phyloP scores from a whole-genome alignment of 2,113 vertebrate species.

The Delphinapterus leucas region DNA sequence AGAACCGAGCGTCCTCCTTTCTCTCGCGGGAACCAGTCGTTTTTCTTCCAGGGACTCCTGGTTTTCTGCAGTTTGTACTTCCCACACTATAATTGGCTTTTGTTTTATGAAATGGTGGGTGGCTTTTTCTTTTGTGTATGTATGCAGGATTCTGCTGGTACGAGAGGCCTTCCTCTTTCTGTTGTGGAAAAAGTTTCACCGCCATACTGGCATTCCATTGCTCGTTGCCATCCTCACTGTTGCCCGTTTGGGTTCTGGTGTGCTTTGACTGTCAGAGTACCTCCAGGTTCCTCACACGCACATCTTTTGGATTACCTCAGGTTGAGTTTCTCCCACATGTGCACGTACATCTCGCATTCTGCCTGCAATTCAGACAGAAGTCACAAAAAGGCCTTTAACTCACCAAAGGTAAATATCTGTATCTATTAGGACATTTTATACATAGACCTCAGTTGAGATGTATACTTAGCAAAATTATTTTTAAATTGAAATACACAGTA shows the following conservation, averaged over 20 bases:
- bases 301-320: constrained; percentile 68
- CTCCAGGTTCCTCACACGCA: constrained; percentile 60
- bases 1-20: constrained; percentile 65
- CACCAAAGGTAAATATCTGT: constrained; percentile 81
- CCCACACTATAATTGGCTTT: constrained; percentile 73
- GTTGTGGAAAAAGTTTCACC: constrained; percentile 70
- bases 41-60: constrained; percentile 80
- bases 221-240: constrained; percentile 68
- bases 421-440: constrained; percentile 81
- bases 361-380: constrained; percentile 64
- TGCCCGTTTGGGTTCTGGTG: constrained; percentile 45
- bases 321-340: constrained; percentile 65
- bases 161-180: constrained; percentile 82
- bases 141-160: constrained; percentile 82
- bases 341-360: constrained; percentile 61
- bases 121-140: constrained; percentile 69
- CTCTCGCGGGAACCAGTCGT: constrained; percentile 76
- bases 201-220: constrained; percentile 85
- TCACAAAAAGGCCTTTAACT: constrained; percentile 80
- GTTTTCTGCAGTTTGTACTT: constrained; percentile 81
- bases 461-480: constrained; percentile 79
- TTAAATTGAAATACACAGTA: constrained; percentile 78
- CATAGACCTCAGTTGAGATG: constrained; percentile 75
- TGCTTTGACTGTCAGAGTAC: constrained; percentile 62
- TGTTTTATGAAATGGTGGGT: constrained; percentile 41